phyloP scores from a whole-genome alignment of 2,888 invertebrate species.

The Laothoe populi region DNA sequence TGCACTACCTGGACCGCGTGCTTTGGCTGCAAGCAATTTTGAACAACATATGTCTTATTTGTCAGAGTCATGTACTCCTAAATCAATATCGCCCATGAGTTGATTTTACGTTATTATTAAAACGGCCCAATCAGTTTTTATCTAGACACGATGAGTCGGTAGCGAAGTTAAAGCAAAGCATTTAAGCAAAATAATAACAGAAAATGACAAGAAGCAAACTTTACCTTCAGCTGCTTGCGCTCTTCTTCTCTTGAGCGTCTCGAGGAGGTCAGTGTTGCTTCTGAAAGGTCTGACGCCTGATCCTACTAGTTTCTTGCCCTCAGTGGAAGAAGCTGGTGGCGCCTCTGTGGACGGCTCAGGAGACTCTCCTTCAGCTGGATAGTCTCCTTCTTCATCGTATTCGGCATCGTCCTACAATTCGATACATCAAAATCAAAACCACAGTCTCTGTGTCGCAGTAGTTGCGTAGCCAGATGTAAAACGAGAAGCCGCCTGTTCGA shows the following conservation, averaged over 20 bases:
- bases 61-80: neutral
- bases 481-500: too few species aligned
- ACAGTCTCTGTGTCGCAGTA: too few species aligned
- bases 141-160: constrained; percentile 30
- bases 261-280: constrained; percentile 90
- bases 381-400: constrained; percentile 84
- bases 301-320: constrained; percentile 87
- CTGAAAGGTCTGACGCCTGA: constrained; percentile 90
- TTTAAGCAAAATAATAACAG: neutral
- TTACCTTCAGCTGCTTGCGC: constrained; percentile 88
- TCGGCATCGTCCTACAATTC: constrained; percentile 77
- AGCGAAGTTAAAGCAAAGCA: constrained; percentile 17
- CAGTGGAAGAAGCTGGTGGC: constrained; percentile 86
- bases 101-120: neutral
- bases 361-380: constrained; percentile 66
- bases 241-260: constrained; percentile 89
- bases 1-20: constrained; percentile 54
- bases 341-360: constrained; percentile 83
- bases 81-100: neutral
- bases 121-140: neutral
- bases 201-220: constrained; percentile 26
- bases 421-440: too few species aligned
- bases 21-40: constrained; percentile 62
- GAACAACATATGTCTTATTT: neutral
- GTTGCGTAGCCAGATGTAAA: too few species aligned